These are phyloP conservation scores for Cancer borealis DNA, from an alignment of 2,888 invertebrate species.

Conservation along the genomic window DNA sequence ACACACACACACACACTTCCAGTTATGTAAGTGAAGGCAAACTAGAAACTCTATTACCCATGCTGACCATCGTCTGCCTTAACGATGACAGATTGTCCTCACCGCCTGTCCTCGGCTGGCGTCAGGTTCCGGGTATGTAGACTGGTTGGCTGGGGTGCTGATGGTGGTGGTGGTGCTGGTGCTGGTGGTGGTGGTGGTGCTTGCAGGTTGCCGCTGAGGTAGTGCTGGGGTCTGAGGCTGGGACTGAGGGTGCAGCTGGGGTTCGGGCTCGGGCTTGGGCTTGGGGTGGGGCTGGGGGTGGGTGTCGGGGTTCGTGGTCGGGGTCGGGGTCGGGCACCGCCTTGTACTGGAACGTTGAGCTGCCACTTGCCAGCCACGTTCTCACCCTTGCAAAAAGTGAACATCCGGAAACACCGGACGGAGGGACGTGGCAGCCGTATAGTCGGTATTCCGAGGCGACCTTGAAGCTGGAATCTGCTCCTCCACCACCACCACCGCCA, in stretches of 20 bases:
- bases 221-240: background rate
- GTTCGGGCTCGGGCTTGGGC: background rate
- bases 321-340: background rate
- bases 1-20: background rate
- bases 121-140: constrained; percentile 15
- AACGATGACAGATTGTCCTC: constrained; percentile 34
- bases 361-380: constrained; percentile 22
- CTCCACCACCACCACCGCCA: background rate
- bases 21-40: constrained; percentile 29
- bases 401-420: constrained; percentile 63
- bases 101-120: background rate
- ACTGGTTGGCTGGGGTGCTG: background rate
- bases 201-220: background rate
- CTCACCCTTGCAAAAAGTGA: constrained; percentile 38
- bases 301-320: background rate
- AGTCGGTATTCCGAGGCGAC: constrained; percentile 51
- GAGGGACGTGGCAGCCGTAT: background rate
- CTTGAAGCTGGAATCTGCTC: constrained; percentile 57
- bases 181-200: background rate
- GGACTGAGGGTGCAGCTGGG: background rate
- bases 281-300: background rate
- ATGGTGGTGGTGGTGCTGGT: background rate
- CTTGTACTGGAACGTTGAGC: background rate
- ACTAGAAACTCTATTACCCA: background rate
- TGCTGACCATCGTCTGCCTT: constrained; percentile 1